A percentile compares a stretch with the other conserved stretches of the same genome.
Conservation (phyloP, 2,797 vertebrate species). For the Anabas testudineus region DNA sequence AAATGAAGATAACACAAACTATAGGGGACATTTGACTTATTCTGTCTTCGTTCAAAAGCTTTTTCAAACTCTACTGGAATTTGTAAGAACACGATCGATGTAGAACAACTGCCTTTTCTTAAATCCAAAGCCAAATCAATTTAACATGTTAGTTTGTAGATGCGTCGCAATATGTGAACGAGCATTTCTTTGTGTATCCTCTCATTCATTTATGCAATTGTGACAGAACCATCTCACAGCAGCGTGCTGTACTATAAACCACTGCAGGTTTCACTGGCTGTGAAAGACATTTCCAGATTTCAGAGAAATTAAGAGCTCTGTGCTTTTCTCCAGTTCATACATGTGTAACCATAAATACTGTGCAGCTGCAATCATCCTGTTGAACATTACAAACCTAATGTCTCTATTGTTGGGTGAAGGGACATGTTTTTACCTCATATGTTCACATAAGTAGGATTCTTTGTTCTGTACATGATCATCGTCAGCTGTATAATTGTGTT, state of each 20-base stretch:
- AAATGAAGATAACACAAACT: neutral
- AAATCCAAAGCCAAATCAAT: neutral
- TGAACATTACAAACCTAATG: neutral
- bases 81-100: neutral
- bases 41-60: neutral
- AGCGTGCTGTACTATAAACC: neutral
- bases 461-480: neutral
- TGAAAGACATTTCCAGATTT: neutral
- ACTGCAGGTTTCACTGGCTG: neutral
- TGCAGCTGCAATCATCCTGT: neutral
- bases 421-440: neutral
- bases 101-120: neutral
- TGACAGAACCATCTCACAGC: neutral
- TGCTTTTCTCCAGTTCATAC: neutral
- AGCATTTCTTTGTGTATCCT: neutral
- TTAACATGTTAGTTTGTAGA: neutral
- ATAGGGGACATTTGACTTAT: neutral
- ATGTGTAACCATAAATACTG: neutral
- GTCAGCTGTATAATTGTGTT: neutral
- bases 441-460: neutral
- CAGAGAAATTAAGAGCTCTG: neutral
- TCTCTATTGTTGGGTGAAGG: neutral
- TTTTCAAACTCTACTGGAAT: neutral
- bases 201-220: neutral
- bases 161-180: neutral